Base-by-base conservation (phyloP, 2,888 invertebrate genomes). In the Trachelus tabidus region DNA sequence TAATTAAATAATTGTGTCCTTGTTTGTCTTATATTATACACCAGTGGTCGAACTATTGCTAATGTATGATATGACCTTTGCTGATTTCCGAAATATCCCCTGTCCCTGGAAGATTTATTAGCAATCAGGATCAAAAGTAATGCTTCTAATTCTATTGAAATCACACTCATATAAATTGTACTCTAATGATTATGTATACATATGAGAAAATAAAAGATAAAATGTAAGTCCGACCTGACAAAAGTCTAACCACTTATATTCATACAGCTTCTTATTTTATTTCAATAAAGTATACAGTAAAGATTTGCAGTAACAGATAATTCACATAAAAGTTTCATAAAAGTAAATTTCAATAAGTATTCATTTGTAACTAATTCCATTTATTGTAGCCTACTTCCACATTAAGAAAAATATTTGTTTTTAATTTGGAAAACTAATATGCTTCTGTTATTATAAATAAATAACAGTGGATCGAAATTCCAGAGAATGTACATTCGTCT, bases 11-110 rank as follows among this genome's bases (percentile, higher is more conserved):
- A n/a, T 35, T 35, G 11, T 35, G 34, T 23, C 15, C 23, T 71
- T 71, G 34, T 15, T 30, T 34, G 71, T 71, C 23, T 74, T 23
- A 35, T n/a, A 74, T 30, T 23, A 37, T 69, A 35, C 37, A 68
- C 33, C n/a, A 31, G n/a, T 78, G 75, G 78, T 79, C 79, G 83
- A 34, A 81, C 82, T 81, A 85, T 77, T 40, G 82, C 77, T 80
- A 84, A 81, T 73, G 86, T 87, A 82, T 87, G 86, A 83, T 84
- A 87, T 80, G 78, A 78, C 79, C 83, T 83, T 84, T 81, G 82
- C 68, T 85, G 84, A 83, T 79, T 83, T 79, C 85, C 85, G 78
- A 82, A 82, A 81, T 80, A 76, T 79, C 77, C 78, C 80, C 80
- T 80, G 75, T 82, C 82, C 85, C 87, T 87, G 85, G 81, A 87